phyloP scores from a whole-genome alignment of 2,113 vertebrate species.

The Paedocypris sp. region DNA sequence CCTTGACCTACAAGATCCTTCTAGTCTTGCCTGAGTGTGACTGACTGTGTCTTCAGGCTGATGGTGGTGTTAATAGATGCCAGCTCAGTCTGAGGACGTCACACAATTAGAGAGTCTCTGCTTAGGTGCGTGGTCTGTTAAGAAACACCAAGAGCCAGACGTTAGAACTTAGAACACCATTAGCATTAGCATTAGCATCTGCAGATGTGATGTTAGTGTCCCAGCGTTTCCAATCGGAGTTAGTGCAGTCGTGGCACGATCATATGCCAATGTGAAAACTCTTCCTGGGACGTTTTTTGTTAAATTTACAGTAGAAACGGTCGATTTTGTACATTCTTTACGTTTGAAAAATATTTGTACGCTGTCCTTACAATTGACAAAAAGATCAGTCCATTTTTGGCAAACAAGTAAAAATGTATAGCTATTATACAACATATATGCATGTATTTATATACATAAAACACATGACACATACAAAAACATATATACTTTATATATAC shows the following conservation, averaged over 20 bases:
- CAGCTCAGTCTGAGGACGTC: conserved; percentile 39
- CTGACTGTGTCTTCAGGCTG: neutral
- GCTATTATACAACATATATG: no score
- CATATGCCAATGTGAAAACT: no score
- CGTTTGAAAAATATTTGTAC: no score
- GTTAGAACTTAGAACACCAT: conserved; percentile 54
- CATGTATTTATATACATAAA: no score
- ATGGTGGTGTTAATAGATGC: conserved; percentile 22
- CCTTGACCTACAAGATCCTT: neutral
- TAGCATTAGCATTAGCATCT: conserved; percentile 19
- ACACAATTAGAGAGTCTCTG: conserved; percentile 64
- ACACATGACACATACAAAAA: no score
- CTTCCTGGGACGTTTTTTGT: no score
- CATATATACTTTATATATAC: no score
- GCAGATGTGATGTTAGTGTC: conserved; percentile 21
- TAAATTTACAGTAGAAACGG: no score
- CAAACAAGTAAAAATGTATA: no score
- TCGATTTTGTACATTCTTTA: no score
- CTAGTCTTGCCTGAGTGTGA: neutral
- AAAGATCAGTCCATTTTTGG: no score
- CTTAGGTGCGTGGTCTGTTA: conserved; percentile 63
- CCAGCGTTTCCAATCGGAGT: conserved; percentile 8
- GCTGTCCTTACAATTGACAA: no score
- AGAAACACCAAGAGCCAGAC: conserved; percentile 54
- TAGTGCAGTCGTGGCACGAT: conserved; percentile 1